phyloP scores from a whole-genome alignment of 2,113 vertebrate genomes.

The Mustela nigripes region DNA sequence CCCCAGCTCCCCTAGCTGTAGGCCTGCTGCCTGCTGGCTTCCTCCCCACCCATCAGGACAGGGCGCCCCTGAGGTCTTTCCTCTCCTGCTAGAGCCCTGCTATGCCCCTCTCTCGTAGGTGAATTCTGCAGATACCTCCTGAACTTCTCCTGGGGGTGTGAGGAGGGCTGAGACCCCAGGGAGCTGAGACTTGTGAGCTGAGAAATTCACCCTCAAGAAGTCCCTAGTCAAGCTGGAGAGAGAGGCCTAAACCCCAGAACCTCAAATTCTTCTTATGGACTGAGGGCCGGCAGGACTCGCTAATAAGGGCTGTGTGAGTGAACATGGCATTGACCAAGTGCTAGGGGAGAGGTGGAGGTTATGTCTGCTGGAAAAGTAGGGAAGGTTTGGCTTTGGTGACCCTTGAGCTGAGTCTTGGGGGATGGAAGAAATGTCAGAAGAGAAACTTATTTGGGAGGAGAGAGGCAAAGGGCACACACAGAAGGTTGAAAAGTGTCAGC shows the following conservation, averaged over 20 bases:
- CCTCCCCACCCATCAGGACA: neutral
- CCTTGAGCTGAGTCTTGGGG: neutral
- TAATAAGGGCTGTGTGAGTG: neutral
- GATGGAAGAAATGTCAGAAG: neutral
- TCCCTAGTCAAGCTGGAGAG: neutral
- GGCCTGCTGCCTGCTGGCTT: neutral
- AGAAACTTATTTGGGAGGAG: neutral
- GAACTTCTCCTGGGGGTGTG: neutral
- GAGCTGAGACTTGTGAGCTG: neutral
- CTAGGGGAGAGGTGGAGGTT: neutral
- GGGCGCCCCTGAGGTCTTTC: neutral
- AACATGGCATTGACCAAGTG: neutral
- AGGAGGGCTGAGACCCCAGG: neutral
- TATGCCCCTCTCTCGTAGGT: neutral
- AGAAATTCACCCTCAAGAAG: neutral
- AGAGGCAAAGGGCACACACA: neutral
- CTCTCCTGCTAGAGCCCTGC: neutral
- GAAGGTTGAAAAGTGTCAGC: neutral
- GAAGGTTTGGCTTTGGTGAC: neutral
- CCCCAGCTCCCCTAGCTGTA: neutral
- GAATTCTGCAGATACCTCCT: neutral
- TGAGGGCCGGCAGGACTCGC: neutral
- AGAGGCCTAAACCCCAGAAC: neutral
- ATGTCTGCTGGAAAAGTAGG: neutral
- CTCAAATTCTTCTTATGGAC: neutral